A percentile compares a stretch with the other conserved stretches of the same genome.
These are phyloP conservation scores for Jordanella pulchra DNA, from an alignment of 2,797 vertebrate genomes.

Conservation along the genomic window DNA sequence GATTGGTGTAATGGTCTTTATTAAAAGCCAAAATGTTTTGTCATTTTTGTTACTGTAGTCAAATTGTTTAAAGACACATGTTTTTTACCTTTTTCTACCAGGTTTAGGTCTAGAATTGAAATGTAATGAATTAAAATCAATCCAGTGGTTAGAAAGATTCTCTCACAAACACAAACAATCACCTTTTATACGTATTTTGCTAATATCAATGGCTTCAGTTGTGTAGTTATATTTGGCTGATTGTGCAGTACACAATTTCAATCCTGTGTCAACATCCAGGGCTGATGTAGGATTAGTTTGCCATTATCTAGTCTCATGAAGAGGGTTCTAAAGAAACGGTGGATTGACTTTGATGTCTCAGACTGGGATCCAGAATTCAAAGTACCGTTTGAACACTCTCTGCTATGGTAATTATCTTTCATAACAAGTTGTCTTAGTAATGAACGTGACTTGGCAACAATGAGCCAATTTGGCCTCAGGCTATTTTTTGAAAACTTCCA, in stretches of 20 bases:
- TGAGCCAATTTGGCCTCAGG: neutral
- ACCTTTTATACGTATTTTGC: neutral
- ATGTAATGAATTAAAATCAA: neutral
- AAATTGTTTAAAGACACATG: neutral
- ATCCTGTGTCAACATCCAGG: slow-evolving; percentile 9
- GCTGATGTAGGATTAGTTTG: slow-evolving; percentile 7
- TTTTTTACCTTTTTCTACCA: neutral
- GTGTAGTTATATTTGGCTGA: slow-evolving; percentile 2
- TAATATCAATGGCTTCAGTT: neutral
- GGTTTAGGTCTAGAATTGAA: neutral
- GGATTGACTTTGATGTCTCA: slow-evolving; percentile 8
- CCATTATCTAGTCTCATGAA: slow-evolving; percentile 10
- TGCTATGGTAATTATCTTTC: slow-evolving; percentile 1
- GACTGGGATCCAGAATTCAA: slow-evolving; percentile 7
- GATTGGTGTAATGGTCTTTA: no score
- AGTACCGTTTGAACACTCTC: slow-evolving; percentile 6
- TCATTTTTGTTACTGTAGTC: no score
- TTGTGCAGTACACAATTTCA: slow-evolving; percentile 8
- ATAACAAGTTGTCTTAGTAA: neutral
- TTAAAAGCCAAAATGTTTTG: no score
- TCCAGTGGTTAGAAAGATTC: no score
- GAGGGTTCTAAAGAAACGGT: neutral
- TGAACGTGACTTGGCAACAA: neutral
- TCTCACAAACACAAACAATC: neutral
- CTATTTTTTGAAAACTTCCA: neutral